phyloP scores from a whole-genome alignment of 2,113 vertebrate genomes.

The Sinocyclocheilus maitianheensis region DNA sequence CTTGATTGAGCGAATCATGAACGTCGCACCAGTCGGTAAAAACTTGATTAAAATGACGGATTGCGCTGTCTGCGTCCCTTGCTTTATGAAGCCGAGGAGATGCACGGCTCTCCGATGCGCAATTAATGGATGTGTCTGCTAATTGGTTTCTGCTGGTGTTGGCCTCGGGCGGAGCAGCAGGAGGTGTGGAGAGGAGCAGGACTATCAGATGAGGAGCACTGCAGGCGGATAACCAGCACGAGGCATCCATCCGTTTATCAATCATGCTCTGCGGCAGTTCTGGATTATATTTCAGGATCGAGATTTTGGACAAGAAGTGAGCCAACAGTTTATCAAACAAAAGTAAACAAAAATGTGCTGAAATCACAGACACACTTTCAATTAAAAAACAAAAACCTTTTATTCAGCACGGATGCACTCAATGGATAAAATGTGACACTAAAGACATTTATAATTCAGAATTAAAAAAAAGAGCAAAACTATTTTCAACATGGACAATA shows the following conservation, averaged over 20 bases:
- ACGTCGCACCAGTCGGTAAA: constrained; percentile 23
- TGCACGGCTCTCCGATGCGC: constrained; percentile 19
- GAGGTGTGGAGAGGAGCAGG: background rate
- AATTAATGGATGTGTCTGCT: constrained; percentile 48
- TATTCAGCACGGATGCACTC: background rate
- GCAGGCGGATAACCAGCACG: background rate
- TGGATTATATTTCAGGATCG: background rate
- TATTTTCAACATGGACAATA: too few relatives aligned
- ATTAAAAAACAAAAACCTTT: too few relatives aligned
- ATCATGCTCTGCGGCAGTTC: background rate
- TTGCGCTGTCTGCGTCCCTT: background rate
- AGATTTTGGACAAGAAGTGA: background rate
- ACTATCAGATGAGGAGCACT: background rate
- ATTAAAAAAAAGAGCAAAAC: too few relatives aligned
- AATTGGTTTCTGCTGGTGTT: constrained; percentile 51
- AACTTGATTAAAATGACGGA: constrained; percentile 57
- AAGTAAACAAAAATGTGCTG: background rate
- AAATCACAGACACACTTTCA: background rate
- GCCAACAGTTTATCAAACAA: background rate
- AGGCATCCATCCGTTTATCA: background rate
- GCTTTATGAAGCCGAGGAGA: constrained; percentile 6
- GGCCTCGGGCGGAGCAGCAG: background rate
- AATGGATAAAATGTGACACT: background rate
- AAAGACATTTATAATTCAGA: too few relatives aligned
- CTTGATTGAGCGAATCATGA: constrained; percentile 54